Evolutionary conservation across 2,113 vertebrate species (phyloP), one percentile per base, ranked within the genome.

Genomic region (Eidolon helvum): DNA sequence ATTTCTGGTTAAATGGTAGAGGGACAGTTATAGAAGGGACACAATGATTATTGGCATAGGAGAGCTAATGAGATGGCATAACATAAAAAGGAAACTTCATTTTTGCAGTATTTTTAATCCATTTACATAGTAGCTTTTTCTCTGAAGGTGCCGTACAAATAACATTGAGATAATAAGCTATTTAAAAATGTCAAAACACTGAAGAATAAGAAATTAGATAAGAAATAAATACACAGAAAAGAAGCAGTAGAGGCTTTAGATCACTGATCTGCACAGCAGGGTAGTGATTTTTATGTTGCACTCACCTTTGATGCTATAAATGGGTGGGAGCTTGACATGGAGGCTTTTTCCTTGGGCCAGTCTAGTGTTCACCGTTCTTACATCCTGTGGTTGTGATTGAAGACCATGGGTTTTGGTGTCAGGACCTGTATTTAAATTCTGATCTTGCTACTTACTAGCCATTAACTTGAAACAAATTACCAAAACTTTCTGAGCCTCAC

Each of bases 181-280:
- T 96, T 97, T 87, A 68, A 83, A 94, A 95, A 91, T 91, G 66
- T 92, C 28, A 94, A 84, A 97, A 94, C 43, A 65, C 50, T 71
- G 30, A 87, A 84, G 71, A 91, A 86, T 93, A n/a, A 94, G n/a
- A 89, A 91, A 78, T 50, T 71, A 28, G 19, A 38, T 86, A 82
- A 65, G 66, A 87, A 95, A 53, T 69, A 96, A 80, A 66, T 91
- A 50, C 28, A 53, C n/a, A 79, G 92, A 88, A 87, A 95, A 84
- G 26, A 80, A 68, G 30, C 16, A 75, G 21, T 59, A 1, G 35
- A 66, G 26, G 10, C 71, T 90, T 91, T 77, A 84, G 35, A 72
- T 78, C 18, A 33, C n/a, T 68, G 50, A 40, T 53, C 0, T 2
- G 33, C 50, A 30, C 50, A 35, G 16, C 68, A 63, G 22, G 35